Evolutionary conservation across 2,888 invertebrate genomes (phyloP), one percentile per base, ranked within the genome.

Genomic region (Axea sp.): DNA sequence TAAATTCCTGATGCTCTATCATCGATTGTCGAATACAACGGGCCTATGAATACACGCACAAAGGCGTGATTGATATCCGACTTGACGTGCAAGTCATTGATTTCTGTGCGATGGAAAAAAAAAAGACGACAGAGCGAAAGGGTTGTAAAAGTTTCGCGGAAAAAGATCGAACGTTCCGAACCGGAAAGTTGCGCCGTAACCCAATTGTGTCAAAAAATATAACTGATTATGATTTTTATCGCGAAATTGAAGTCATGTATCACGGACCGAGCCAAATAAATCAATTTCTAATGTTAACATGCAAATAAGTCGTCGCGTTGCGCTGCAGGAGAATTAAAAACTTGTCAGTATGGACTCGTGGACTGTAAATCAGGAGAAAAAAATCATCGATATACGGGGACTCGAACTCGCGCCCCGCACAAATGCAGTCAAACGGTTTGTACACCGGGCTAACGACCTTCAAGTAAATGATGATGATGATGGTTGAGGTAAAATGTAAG

Each of bases 21-120:
- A 51, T 69, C 60, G 69, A 69, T 60, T 53, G 60, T 53, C 49
- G 68, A 59, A 59, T 51, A 68, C 49, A 59, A 39, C 53, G 35
- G 49, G 43, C 35, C 51, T 19, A 35, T 30, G 53, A 51, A 55
- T 55, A 24, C 24, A 55, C 53, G 39, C 55, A 62, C 62, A 71
- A 71, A 62, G 47, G 62, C 55, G 55, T 71, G 69, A 71, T 71
- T 71, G 69, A 71, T 71, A 71, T 47, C 55, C 60, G 26, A 55
- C 6, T 26, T 39, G 62, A 55, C 9, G 55, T 47, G 47, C 55
- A 35, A 71, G 69, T 69, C 69, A 69, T 47, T 55, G 69, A 62
- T 60, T 60, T 60, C 35, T 43, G 24, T 15, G 39, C 15, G 41
- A 41, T 19, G 33, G 17, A 39, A 51, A 49, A 14, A 6, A 31